A percentile compares a stretch with the other conserved stretches of the same genome.
These are phyloP conservation scores for Epinotia nisella DNA, from an alignment of 2,888 invertebrate species.

Conservation along the genomic window DNA sequence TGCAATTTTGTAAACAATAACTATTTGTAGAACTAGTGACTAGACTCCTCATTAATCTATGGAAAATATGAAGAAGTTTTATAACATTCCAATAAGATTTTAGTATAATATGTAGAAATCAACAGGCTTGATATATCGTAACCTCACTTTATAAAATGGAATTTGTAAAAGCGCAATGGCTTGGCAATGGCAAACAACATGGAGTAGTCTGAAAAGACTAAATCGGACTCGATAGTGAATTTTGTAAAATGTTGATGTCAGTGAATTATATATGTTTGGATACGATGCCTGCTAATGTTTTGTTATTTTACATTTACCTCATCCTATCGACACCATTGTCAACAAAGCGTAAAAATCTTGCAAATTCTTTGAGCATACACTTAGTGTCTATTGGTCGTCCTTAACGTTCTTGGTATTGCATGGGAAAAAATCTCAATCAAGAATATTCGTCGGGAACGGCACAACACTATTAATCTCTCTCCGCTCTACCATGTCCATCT, in stretches of 20 bases:
- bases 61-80: constrained; percentile 30
- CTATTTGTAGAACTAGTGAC: constrained; percentile 39
- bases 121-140: constrained; percentile 31
- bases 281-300: background rate
- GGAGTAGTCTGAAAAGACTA: constrained; percentile 15
- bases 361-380: no score
- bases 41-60: constrained; percentile 33
- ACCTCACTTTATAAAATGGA: constrained; percentile 14
- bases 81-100: constrained; percentile 41
- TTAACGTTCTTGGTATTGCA: no score
- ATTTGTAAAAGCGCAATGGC: background rate
- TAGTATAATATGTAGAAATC: constrained; percentile 30
- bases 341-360: background rate
- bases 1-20: constrained; percentile 39
- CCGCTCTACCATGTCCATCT: no score
- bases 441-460: background rate
- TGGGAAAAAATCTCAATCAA: no score
- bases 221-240: constrained; percentile 5
- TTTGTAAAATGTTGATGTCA: constrained; percentile 19
- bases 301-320: background rate
- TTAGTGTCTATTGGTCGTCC: no score
- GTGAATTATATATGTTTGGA: constrained; percentile 15
- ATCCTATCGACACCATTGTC: background rate
- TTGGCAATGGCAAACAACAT: background rate
- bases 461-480: background rate